Conservation (phyloP, 37 sponge, comb jelly and placozoan species). For the Cladorhizidae sp. region DNA sequence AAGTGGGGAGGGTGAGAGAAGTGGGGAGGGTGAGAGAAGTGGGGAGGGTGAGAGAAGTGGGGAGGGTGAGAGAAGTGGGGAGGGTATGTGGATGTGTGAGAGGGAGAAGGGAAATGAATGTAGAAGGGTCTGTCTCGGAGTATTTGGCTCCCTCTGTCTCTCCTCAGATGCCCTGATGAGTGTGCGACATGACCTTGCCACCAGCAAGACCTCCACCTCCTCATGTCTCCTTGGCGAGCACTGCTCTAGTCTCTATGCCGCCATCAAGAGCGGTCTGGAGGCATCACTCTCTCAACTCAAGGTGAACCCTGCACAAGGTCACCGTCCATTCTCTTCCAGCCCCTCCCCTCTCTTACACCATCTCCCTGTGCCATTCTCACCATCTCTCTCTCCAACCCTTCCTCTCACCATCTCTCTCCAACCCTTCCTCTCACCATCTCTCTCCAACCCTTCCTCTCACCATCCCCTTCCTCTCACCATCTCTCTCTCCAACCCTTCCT, state of each 20-base stretch:
- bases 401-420: too few species aligned
- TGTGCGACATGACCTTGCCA: slow-evolving; percentile 58
- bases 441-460: neutral
- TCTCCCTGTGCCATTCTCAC: too few species aligned
- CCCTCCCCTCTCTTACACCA: too few species aligned
- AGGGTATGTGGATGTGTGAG: too few species aligned
- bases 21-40: too few species aligned
- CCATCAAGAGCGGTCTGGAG: slow-evolving; percentile 77
- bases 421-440: too few species aligned
- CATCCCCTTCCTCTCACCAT: neutral
- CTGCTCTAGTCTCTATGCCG: slow-evolving; percentile 56
- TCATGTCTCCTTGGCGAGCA: slow-evolving; percentile 33
- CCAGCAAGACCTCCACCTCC: slow-evolving; percentile 20
- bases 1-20: neutral
- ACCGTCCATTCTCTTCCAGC: neutral
- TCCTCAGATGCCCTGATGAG: slow-evolving; percentile 49
- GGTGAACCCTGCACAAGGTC: slow-evolving; percentile 10
- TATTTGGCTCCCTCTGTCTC: neutral
- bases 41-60: too few species aligned
- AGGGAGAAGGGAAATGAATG: neutral
- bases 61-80: too few species aligned
- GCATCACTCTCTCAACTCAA: slow-evolving; percentile 44
- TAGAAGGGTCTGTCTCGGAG: neutral
- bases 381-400: neutral
- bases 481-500: too few species aligned